Base-by-base conservation (phyloP, 2,888 invertebrate genomes). In the Abscondita cerata region DNA sequence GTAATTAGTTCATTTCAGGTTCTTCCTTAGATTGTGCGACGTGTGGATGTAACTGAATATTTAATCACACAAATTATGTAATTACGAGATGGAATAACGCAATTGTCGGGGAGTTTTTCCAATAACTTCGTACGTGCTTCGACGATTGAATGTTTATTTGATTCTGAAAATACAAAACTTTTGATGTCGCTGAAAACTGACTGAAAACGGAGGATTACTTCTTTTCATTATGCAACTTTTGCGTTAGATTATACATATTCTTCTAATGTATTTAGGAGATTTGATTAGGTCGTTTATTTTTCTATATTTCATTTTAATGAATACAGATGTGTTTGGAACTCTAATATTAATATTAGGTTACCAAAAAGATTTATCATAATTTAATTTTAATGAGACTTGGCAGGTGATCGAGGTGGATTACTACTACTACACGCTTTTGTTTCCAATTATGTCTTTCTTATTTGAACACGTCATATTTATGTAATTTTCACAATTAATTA, bases 301-400 rank as follows among this genome's bases (percentile, higher is more conserved):
- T 48, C 55, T 40, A 48, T 56, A 50, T 56, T 34, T 50, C 54
- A 46, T 54, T 54, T 18, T 54, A 54, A 54, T 54, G 54, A 50
- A 47, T 56, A 57, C 60, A 61, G 51, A 55, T 61, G 51, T 33
- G 55, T 51, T 55, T 8, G 47, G 51, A 50, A 51, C 54, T 56
- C 46, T 52, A 56, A 51, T 61, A 61, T 61, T 61, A 53, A 60
- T 60, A 60, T 60, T 50, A 25, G 34, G 46, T 61, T 61, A 55
- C 60, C 5, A 46, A 52, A 56, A 58, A 41, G 34, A 59, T 59
- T 59, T 55, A 59, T 59, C 63, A 55, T 54, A 59, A 63, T 63
- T 63, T 59, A 59, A 47, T 55, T 59, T 59, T 63, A 59, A 59
- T 63, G 63, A 41, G 54, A 51, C 38, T 51, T 59, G 59, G 53